Percentiles rank a stretch among this genome's conserved stretches.
These are phyloP conservation scores for Phymatocera aterrima DNA, from an alignment of 2,888 invertebrate genomes.

Conservation along the genomic window DNA sequence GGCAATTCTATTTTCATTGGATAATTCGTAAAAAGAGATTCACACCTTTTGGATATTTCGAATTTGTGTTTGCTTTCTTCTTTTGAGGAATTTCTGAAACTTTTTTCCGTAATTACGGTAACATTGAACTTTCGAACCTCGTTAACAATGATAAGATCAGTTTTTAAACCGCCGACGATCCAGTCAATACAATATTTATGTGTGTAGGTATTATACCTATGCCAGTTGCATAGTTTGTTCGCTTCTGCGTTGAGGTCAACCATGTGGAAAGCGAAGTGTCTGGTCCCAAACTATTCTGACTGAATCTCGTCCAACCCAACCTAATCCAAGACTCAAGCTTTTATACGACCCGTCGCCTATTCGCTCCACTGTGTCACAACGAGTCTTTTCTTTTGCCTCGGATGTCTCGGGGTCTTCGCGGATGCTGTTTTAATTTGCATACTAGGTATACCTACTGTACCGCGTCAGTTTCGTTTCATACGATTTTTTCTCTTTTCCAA, in stretches of 20 bases:
- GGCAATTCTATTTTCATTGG: too few species aligned
- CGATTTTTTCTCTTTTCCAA: background rate
- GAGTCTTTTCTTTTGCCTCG: conserved; percentile 22
- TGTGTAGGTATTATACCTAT: too few species aligned
- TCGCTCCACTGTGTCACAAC: conserved; percentile 41
- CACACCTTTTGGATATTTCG: too few species aligned
- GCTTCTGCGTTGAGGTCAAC: conserved; percentile 32
- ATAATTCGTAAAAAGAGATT: too few species aligned
- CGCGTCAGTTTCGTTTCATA: background rate
- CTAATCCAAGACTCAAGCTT: conserved; percentile 40
- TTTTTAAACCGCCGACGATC: too few species aligned
- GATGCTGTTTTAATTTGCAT: conserved; percentile 26
- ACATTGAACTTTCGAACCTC: too few species aligned
- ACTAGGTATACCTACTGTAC: too few species aligned
- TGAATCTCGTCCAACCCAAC: conserved; percentile 23
- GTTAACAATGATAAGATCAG: too few species aligned
- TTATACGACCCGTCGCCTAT: conserved; percentile 42
- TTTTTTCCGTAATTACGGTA: too few species aligned
- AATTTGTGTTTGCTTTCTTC: too few species aligned
- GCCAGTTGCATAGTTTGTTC: background rate
- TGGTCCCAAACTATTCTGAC: conserved; percentile 12
- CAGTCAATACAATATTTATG: background rate
- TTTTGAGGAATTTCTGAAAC: too few species aligned
- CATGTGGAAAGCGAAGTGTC: conserved; percentile 31
- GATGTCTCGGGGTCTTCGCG: background rate